Conservation (phyloP, 2,888 invertebrate species). For the Ormyrus nitidulus region DNA sequence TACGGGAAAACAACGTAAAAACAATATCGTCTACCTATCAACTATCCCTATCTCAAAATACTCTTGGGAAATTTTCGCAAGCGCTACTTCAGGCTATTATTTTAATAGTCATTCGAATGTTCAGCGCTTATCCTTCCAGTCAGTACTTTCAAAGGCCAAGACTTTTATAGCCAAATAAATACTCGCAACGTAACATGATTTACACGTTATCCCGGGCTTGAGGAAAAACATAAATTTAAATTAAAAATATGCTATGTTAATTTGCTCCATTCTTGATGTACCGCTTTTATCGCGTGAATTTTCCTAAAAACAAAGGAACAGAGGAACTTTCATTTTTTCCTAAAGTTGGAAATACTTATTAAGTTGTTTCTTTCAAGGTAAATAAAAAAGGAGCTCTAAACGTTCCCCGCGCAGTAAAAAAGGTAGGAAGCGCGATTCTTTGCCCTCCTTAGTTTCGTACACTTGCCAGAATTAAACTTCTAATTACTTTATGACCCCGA, state of each 20-base stretch:
- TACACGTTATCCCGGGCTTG: slow-evolving; percentile 4
- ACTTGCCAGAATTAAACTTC: neutral
- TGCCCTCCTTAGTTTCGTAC: neutral
- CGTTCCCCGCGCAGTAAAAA: neutral
- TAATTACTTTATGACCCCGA: slow-evolving; percentile 13
- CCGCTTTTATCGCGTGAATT: slow-evolving; percentile 4
- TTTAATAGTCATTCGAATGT: slow-evolving; percentile 21
- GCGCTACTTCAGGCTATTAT: slow-evolving; percentile 12
- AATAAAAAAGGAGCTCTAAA: slow-evolving; percentile 12
- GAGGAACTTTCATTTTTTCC: slow-evolving; percentile 5
- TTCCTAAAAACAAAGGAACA: slow-evolving; percentile 15
- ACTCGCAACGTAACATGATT: slow-evolving; percentile 21
- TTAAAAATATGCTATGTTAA: slow-evolving; percentile 28
- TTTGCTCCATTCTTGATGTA: slow-evolving; percentile 4
- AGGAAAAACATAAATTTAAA: neutral
- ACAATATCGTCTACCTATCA: slow-evolving; percentile 9
- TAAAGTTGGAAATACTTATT: neutral
- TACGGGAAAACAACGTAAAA: neutral
- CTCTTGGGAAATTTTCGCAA: neutral
- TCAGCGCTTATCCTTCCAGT: slow-evolving; percentile 3
- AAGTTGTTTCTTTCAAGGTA: slow-evolving; percentile 11
- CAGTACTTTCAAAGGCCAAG: slow-evolving; percentile 1
- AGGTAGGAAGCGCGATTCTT: neutral
- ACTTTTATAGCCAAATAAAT: slow-evolving; percentile 33
- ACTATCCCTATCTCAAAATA: slow-evolving; percentile 1